Evolutionary conservation across 2,113 vertebrate species (phyloP).

Genomic region (Hemibagrus wyckioides): DNA sequence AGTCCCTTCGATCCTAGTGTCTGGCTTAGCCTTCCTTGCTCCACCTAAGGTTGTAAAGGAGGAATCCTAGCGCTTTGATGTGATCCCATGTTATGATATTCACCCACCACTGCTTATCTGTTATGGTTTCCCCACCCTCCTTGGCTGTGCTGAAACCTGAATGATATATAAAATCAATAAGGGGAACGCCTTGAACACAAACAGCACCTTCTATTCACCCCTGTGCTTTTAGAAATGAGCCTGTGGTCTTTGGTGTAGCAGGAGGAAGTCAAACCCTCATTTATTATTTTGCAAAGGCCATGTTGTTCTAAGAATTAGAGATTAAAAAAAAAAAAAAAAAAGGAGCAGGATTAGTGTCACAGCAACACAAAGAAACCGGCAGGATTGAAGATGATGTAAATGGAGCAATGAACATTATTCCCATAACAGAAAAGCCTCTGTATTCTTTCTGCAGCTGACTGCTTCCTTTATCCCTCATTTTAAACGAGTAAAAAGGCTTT

Average conservation of each 20-base stretch:
- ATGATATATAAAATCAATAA: conserved; percentile 65
- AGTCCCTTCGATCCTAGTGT: conserved; percentile 36
- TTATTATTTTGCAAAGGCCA: conserved; percentile 68
- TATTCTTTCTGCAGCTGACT: conserved; percentile 46
- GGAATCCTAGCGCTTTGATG: conserved; percentile 54
- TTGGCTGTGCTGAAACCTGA: conserved; percentile 46
- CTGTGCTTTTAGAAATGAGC: conserved; percentile 63
- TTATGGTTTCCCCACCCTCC: conserved; percentile 59
- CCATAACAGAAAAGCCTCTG: conserved; percentile 62
- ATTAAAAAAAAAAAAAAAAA: conserved; percentile 72
- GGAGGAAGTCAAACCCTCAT: conserved; percentile 70
- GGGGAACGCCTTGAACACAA: conserved; percentile 67
- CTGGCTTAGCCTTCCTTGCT: conserved; percentile 10
- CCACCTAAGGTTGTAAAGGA: conserved; percentile 4
- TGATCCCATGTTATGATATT: conserved; percentile 56
- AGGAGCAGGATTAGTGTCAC: conserved; percentile 62
- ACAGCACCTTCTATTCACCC: conserved; percentile 63
- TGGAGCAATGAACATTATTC: conserved; percentile 56
- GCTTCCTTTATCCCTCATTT: conserved; percentile 32
- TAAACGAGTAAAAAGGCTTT: conserved; percentile 41
- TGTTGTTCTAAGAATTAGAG: conserved; percentile 72
- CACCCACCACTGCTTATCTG: conserved; percentile 62
- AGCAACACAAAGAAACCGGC: conserved; percentile 65
- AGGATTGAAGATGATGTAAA: conserved; percentile 59
- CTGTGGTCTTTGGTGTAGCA: conserved; percentile 71